Percentiles rank a stretch among this genome's conserved stretches.
Evolutionary conservation across 2,888 invertebrate genomes (phyloP).

Genomic region (Parasteatoda lunata): DNA sequence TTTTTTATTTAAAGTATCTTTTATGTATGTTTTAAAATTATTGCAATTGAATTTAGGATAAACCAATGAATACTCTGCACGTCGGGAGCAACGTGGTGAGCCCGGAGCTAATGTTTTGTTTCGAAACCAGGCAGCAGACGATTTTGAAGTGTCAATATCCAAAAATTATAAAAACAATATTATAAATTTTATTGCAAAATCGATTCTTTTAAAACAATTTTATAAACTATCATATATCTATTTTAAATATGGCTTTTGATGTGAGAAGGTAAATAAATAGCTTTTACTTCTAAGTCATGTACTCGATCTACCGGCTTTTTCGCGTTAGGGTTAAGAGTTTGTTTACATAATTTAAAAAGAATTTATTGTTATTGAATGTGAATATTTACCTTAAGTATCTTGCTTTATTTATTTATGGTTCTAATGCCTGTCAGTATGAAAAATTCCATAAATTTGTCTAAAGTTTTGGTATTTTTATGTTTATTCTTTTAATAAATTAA

Average conservation of each 20-base stretch:
- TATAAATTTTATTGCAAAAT: neutral
- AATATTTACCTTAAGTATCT: no score
- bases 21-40: neutral
- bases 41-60: conserved; percentile 15
- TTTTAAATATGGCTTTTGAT: conserved; percentile 68
- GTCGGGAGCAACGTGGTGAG: conserved; percentile 65
- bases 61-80: conserved; percentile 62
- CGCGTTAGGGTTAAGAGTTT: conserved; percentile 44
- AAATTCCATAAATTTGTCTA: no score
- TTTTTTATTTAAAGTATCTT: neutral
- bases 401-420: no score
- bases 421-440: no score
- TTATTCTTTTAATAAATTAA: no score
- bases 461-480: no score
- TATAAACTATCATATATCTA: conserved; percentile 4
- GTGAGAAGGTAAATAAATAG: conserved; percentile 68
- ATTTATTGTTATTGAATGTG: no score
- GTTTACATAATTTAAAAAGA: conserved; percentile 39
- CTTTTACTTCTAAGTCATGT: neutral
- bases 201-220: neutral
- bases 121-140: conserved; percentile 42
- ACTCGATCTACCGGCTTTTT: conserved; percentile 30
- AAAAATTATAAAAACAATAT: conserved; percentile 10
- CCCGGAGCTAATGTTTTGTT: conserved; percentile 58
- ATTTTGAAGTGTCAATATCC: conserved; percentile 20